Evolutionary conservation across 1,140 invertebrate species (phyloP), one percentile per base, ranked within the genome.

Genomic region (Zaprionus taronus): DNA sequence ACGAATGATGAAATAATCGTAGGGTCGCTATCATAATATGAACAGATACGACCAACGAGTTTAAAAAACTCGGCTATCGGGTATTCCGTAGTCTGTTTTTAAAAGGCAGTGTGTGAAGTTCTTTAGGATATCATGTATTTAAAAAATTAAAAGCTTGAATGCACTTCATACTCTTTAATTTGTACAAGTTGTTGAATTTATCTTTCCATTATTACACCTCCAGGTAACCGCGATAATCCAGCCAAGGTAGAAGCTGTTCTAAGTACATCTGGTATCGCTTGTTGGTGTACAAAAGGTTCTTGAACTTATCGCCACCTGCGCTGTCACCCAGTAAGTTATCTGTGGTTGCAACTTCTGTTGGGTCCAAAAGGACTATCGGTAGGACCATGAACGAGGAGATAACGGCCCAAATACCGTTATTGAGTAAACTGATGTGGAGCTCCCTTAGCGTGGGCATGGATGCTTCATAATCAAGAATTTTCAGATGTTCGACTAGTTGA

Each of bases 161-260:
- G 9, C 31, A 1, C 14, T 15, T 41, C 38, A 41, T 5, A 0
- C 7, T n/a, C 4, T 38, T 38, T 15, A 38, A 38, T 55, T 55
- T n/a, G 2, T 41, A 26, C n/a, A 26, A 26, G 26, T 47, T 5
- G 22, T 53, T 0, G 31, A 53, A 24, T 34, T 14, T 47, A 44
- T 56, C 2, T 0, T 11, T 34, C 31, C 11, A 34, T 56, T 36
- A 31, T 34, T 67, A 31, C n/a, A 17, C 7, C 20, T 77, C 72
- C 61, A 91, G 55, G 1, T 76, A 44, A 7, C 89, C 91, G 1
- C 77, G 79, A 60, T 87, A 84, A 7, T 81, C 71, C 55, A 91
- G 34, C 82, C 82, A 91, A 2, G 89, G 85, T 1, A 91, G 34
- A 7, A 91, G 57, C 24, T 60, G 65, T 62, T 84, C 77, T 12